Percentiles rank a stretch among this genome's conserved stretches.
phyloP scores from a whole-genome alignment of 1,140 invertebrate genomes.

The Oryzaephilus surinamensis region DNA sequence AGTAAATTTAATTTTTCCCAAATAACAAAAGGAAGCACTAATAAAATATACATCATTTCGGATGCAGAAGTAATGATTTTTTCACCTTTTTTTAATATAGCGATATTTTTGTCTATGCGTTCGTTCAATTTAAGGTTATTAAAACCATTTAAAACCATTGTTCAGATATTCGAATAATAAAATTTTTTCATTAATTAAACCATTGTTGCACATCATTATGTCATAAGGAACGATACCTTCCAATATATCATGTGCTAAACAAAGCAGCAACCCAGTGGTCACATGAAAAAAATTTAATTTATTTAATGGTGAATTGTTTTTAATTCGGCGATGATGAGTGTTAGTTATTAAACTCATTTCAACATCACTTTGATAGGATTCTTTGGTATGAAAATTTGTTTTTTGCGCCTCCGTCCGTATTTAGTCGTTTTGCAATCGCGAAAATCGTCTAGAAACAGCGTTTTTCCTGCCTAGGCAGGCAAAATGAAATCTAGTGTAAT shows the following conservation, averaged over 20 bases:
- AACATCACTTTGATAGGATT: constrained; percentile 6
- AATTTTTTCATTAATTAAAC: constrained; percentile 2
- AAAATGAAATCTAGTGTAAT: too few species aligned
- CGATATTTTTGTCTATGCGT: not conserved
- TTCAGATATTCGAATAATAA: constrained; percentile 1
- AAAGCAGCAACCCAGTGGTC: constrained; percentile 5
- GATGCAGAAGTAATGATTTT: constrained; percentile 2
- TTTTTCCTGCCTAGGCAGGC: too few species aligned
- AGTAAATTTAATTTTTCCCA: not conserved
- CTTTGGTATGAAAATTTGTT: not conserved
- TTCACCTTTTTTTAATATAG: constrained; percentile 1
- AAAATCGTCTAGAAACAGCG: too few species aligned
- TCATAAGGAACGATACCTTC: constrained; percentile 12
- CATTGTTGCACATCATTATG: not conserved
- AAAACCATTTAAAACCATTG: not conserved
- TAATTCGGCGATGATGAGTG: not conserved
- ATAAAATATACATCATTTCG: constrained; percentile 3
- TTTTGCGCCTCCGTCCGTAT: too few species aligned
- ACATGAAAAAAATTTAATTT: constrained; percentile 8
- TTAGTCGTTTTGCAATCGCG: not conserved
- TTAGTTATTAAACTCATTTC: not conserved
- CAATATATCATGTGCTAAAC: constrained; percentile 8
- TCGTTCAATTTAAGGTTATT: constrained; percentile 1
- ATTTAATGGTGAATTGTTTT: constrained; percentile 1
- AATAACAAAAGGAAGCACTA: constrained; percentile 2